Percentiles rank a stretch among this genome's conserved stretches.
Conservation (phyloP, 2,113 vertebrate species). For the Lethenteron reissneri region DNA sequence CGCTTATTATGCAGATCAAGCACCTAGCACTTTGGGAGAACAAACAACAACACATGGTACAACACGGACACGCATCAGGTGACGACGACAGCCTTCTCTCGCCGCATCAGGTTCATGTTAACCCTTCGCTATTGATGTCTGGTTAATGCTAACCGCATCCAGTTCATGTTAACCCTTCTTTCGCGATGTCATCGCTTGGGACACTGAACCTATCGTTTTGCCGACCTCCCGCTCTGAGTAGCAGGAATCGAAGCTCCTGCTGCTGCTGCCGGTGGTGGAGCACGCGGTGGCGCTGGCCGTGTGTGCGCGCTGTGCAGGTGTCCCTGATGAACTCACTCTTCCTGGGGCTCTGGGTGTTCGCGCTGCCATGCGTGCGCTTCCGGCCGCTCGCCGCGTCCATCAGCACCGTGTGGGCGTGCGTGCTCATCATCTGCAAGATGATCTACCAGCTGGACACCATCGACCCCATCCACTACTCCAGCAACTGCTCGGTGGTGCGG, state of each 20-base stretch:
- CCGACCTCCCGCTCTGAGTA: conserved; percentile 6
- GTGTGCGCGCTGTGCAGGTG: conserved; percentile 19
- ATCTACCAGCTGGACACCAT: conserved; percentile 48
- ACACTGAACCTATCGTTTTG: neutral
- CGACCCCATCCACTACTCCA: conserved; percentile 36
- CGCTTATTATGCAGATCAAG: no score
- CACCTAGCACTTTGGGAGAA: no score
- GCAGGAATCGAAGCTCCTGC: conserved; percentile 15
- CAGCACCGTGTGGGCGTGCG: conserved; percentile 32
- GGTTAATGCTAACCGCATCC: no score
- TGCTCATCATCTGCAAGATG: conserved; percentile 38
- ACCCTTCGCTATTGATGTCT: no score
- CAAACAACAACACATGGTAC: no score
- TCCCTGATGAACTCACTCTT: conserved; percentile 33
- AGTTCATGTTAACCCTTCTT: no score
- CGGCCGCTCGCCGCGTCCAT: conserved; percentile 22
- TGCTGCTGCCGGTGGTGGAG: neutral
- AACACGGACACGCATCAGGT: no score
- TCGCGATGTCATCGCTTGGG: neutral
- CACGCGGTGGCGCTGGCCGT: no score
- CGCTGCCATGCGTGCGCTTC: conserved; percentile 24
- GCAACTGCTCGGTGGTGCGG: conserved; percentile 49
- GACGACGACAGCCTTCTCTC: no score
- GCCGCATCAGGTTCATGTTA: no score
- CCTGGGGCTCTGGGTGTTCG: conserved; percentile 29